A percentile compares a stretch with the other conserved stretches of the same genome.
These are phyloP conservation scores for Cephus cinctus DNA, from an alignment of 1,140 invertebrate genomes.

Conservation along the genomic window DNA sequence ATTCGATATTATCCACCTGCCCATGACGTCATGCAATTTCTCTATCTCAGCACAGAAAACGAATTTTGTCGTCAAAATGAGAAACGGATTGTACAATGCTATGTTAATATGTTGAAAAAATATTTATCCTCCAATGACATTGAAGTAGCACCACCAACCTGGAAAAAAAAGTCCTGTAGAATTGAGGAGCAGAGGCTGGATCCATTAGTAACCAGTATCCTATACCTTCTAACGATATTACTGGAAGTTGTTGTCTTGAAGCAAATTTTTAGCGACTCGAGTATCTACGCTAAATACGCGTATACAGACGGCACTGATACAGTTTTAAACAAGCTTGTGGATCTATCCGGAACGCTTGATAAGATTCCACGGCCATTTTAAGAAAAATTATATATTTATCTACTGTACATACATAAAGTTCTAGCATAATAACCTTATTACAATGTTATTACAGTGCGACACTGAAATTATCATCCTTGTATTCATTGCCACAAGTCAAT, in stretches of 20 bases:
- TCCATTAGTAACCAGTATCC: slow-evolving; percentile 32
- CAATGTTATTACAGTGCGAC: too few species aligned
- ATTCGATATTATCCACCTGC: slow-evolving; percentile 55
- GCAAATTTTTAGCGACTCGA: too few species aligned
- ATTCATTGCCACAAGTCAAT: too few species aligned
- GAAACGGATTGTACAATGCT: too few species aligned
- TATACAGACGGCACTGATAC: not conserved
- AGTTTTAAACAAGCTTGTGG: too few species aligned
- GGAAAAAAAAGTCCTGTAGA: slow-evolving; percentile 35
- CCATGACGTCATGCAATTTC: slow-evolving; percentile 50
- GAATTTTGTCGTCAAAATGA: slow-evolving; percentile 34
- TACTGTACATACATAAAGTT: too few species aligned
- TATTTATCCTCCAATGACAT: slow-evolving; percentile 38
- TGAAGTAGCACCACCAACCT: slow-evolving; percentile 26
- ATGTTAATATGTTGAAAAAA: slow-evolving; percentile 39
- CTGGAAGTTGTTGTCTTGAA: too few species aligned
- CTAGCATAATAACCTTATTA: too few species aligned
- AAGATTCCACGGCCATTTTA: too few species aligned
- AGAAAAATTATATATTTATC: too few species aligned
- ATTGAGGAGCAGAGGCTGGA: slow-evolving; percentile 42
- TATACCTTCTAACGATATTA: slow-evolving; percentile 41
- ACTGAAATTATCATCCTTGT: too few species aligned
- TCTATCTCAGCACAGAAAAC: slow-evolving; percentile 41
- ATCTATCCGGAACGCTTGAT: too few species aligned
- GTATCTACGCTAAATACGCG: not conserved